Evolutionary conservation across 2,113 vertebrate genomes (phyloP), one percentile per base, ranked within the genome.

Genomic region (Bos javanicus): DNA sequence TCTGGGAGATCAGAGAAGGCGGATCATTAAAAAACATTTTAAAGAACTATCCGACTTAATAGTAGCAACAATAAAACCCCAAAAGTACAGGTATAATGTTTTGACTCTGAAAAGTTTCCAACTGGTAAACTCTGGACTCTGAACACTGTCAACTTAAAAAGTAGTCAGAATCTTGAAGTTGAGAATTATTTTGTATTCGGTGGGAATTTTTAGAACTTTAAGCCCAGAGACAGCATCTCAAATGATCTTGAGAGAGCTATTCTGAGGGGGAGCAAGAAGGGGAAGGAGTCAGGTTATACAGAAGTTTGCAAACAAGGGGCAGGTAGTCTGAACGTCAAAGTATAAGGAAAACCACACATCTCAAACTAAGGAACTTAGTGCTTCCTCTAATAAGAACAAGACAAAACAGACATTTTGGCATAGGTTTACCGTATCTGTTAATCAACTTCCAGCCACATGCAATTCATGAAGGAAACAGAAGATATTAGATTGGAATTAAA

Each of bases 391-490:
- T 1, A 94, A 14, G 21, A 83, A 43, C 2, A 83, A 93, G 30
- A 50, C 12, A 26, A 62, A 57, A 14, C 50, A 5, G 2, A 23
- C 30, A 6, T 87, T 43, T 84, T 76, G 81, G 48, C 46, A 16
- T 74, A 36, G 56, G 54, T 74, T 94, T 76, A 6, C 25, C 39
- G 0, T 56, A 71, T 52, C 1, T 80, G 25, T 89, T 71, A 50
- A 19, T 52, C 30, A 46, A 62, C n/a, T 86, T 83, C 43, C 15
- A 50, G 28, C 52, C 30, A 78, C 11, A 80, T 86, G 46, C 43
- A 64, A 81, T 80, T 91, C 25, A 85, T 33, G n/a, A 86, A 64
- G 50, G 16, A 93, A 91, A 5, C 57, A 74, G 12, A 82, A 52
- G 21, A 60, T 4, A 2, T 85, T 60, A 54, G 56, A 76, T 30